Percentiles rank a stretch among this genome's conserved stretches.
Evolutionary conservation across 2,113 vertebrate species (phyloP).

Genomic region (Salvator merianae): DNA sequence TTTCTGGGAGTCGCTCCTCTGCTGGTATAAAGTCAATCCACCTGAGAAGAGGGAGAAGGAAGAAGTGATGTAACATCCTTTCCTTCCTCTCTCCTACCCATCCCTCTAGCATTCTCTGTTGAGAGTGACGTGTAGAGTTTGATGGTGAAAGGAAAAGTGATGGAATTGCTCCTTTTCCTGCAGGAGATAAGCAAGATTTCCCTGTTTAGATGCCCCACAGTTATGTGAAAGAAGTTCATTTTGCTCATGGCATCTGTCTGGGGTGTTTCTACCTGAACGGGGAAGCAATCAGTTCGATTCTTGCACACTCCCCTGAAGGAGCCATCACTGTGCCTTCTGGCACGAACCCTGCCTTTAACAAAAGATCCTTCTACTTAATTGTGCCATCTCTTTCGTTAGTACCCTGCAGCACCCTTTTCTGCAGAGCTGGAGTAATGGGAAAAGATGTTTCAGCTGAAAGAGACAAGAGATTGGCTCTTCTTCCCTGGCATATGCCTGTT

Average conservation of each 20-base stretch:
- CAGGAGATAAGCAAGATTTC: no score
- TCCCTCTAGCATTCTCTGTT: no score
- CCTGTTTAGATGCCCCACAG: neutral
- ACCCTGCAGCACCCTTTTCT: neutral
- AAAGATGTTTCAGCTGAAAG: neutral
- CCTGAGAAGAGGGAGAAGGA: no score
- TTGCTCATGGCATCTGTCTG: neutral
- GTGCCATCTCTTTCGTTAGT: neutral
- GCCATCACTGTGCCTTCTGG: neutral
- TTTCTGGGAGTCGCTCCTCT: no score
- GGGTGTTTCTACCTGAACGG: neutral
- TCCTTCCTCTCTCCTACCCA: no score
- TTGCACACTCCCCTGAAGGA: neutral
- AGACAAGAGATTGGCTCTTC: no score
- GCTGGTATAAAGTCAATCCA: no score
- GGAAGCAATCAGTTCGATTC: neutral
- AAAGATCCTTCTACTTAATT: neutral
- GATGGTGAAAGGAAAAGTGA: no score
- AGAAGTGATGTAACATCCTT: no score
- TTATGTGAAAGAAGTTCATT: neutral
- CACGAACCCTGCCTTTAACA: no score
- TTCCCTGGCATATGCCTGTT: fast-evolving
- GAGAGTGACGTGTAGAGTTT: no score
- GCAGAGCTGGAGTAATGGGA: neutral
- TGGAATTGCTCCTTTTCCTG: no score